A percentile compares a stretch with the other conserved stretches of the same genome.
phyloP scores from a whole-genome alignment of 2,113 vertebrate species.

The Gila orcuttii region DNA sequence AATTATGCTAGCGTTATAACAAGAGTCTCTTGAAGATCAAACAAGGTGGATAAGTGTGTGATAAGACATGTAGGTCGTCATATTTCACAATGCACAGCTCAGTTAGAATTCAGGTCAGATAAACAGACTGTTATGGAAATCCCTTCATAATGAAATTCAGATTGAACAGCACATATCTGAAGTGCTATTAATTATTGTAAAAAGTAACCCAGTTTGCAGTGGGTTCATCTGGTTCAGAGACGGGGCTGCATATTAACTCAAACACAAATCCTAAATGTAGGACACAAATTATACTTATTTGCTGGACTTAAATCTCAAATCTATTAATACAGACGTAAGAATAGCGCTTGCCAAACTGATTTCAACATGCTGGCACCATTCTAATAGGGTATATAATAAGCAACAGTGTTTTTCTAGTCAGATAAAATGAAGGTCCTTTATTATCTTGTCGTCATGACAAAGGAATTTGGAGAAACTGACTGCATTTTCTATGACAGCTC shows the following conservation, averaged over 20 bases:
- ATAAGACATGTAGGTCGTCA: neutral
- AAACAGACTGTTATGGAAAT: conserved; percentile 13
- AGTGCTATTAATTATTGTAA: neutral
- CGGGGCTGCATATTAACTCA: neutral
- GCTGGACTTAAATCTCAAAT: neutral
- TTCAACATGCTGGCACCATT: neutral
- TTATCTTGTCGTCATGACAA: conserved; percentile 26
- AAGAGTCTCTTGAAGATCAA: neutral
- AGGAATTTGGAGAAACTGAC: neutral
- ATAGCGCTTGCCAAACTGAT: neutral
- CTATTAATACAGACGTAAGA: conserved; percentile 2
- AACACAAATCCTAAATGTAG: neutral
- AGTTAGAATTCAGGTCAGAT: conserved; percentile 14
- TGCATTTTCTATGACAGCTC: too few relatives aligned
- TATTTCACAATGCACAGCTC: neutral
- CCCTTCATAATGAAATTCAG: neutral
- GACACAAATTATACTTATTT: neutral
- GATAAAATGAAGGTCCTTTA: neutral
- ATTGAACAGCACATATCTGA: conserved; percentile 10
- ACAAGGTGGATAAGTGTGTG: neutral
- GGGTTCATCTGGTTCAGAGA: conserved; percentile 16
- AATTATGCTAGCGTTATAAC: neutral
- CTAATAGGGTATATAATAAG: neutral
- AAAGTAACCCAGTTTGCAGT: conserved; percentile 14
- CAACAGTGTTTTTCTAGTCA: neutral